Evolutionary conservation across 2,797 vertebrate species (phyloP).

Genomic region (Sebastes dallii): DNA sequence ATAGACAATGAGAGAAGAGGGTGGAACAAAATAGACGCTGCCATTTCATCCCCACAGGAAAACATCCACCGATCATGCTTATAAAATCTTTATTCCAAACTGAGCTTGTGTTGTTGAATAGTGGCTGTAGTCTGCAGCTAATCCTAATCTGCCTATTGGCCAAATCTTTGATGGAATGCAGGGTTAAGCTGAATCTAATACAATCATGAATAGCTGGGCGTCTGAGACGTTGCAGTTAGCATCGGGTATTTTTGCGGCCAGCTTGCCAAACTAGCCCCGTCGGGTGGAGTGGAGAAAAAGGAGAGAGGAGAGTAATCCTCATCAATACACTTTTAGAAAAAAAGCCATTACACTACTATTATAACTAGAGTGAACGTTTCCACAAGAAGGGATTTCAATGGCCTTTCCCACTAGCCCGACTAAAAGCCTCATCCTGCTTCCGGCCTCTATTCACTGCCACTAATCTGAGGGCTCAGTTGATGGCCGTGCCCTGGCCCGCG

Average conservation of each 20-base stretch:
- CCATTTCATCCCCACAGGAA: slow-evolving; percentile 20
- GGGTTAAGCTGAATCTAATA: background rate
- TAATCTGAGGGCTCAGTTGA: slow-evolving; percentile 70
- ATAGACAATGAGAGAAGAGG: slow-evolving; percentile 30
- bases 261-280: slow-evolving; percentile 2
- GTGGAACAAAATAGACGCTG: background rate
- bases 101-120: slow-evolving; percentile 7
- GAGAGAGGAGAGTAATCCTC: slow-evolving; percentile 15
- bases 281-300: background rate
- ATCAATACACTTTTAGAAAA: slow-evolving; percentile 35
- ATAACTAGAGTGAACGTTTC: slow-evolving; percentile 63
- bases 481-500: slow-evolving; percentile 4
- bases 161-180: slow-evolving; percentile 35
- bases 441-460: slow-evolving; percentile 62
- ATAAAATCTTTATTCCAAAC: background rate
- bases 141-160: slow-evolving; percentile 22
- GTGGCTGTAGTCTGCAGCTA: background rate
- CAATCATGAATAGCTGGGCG: background rate
- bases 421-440: slow-evolving; percentile 53
- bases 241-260: background rate
- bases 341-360: slow-evolving; percentile 34
- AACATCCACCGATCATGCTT: background rate
- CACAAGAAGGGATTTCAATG: slow-evolving; percentile 64
- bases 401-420: slow-evolving; percentile 36
- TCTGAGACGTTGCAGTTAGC: background rate